phyloP scores from a whole-genome alignment of 2,797 vertebrate genomes.

The Morus bassanus region DNA sequence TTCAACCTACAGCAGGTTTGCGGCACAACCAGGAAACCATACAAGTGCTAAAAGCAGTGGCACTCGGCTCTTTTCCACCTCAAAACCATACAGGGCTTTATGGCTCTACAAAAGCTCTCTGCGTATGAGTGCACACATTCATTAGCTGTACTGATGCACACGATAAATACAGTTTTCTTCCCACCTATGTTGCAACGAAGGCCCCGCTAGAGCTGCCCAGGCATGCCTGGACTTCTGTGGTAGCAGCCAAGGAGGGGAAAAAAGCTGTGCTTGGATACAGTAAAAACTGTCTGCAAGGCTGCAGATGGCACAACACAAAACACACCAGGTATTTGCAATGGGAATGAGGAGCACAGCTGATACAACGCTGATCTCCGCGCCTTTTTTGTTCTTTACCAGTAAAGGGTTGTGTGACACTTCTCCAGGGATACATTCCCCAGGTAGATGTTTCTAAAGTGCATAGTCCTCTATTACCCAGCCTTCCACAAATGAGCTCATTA shows the following conservation, averaged over 20 bases:
- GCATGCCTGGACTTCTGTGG: background rate
- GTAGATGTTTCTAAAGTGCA: background rate
- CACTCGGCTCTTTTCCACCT: background rate
- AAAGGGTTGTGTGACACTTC: background rate
- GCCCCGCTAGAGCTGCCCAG: slow-evolving; percentile 3
- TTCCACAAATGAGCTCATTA: background rate
- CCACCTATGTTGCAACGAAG: background rate
- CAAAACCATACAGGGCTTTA: background rate
- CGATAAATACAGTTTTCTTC: background rate
- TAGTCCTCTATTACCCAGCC: background rate
- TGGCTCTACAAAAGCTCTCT: background rate
- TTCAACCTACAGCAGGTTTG: background rate
- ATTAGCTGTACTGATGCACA: background rate
- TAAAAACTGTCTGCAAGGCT: background rate
- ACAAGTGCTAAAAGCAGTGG: background rate
- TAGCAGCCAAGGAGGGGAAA: background rate
- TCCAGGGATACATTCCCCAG: background rate
- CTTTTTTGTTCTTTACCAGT: background rate
- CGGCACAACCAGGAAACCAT: background rate
- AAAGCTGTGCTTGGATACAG: background rate
- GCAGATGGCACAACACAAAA: background rate
- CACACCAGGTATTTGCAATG: fast-evolving
- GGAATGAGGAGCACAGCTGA: background rate
- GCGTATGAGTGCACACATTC: background rate
- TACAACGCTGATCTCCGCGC: background rate